Base-by-base conservation (phyloP, 1,140 invertebrate genomes). In the Ganaspis sp. region DNA sequence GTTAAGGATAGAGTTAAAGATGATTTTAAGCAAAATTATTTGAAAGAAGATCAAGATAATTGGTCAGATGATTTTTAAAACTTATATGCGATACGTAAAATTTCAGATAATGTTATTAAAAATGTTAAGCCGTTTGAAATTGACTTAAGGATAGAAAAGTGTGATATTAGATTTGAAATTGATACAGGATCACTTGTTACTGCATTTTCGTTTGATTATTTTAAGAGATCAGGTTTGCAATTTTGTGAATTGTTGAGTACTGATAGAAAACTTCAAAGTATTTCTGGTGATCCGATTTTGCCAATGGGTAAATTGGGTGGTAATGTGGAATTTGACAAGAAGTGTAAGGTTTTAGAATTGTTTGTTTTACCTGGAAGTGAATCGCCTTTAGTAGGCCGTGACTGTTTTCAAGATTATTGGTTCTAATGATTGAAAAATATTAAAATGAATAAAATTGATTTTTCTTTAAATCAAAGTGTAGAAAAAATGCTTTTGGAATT, bases 181-280 rank as follows among this genome's bases (percentile, higher is more conserved):
- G 76, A 77, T 58, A 74, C 76, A 23, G 76, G 76, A 3, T 73
- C 75, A 37, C 58, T 53, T 42, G 45, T 76, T n/a, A 29, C 75
- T 19, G 75, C 75, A 12, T 34, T 34, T 34, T 3, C 29, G 6
- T 6, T 3, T 2, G 29, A 34, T n/a, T 34, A 3, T 34, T 34
- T 34, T 34, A 34, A 34, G 2, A 34, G 6, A 3, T 34, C 29
- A 34, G 6, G 6, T 34, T 34, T 34, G 6, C 2, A 34, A 34
- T 34, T 6, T 2, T 34, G 2, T 3, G 2, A 2, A 34, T 34
- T 64, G 2, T 29, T 34, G 34, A 34, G 42, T 70, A 70, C 38
- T 3, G 11, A 49, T 21, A 70, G 69, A 53, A 34, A 15, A 17
- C 54, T 71, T 54, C 34, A 54, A 42, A 75, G 42, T 70, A 70